phyloP scores from a whole-genome alignment of 2,113 vertebrate genomes.

The Dicaeum eximium region DNA sequence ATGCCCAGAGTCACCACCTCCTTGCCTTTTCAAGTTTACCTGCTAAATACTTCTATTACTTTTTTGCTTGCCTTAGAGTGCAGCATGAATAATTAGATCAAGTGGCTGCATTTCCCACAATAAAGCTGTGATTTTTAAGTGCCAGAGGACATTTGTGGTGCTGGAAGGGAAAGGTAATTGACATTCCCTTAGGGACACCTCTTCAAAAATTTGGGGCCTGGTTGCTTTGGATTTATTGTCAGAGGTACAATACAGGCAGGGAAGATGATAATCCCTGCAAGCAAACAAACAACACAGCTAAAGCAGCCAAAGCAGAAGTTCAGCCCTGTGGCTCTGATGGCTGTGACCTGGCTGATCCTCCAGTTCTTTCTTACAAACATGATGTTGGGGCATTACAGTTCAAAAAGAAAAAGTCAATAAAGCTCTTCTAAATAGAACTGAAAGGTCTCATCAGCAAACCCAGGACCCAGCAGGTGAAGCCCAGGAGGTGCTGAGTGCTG shows the following conservation, averaged over 20 bases:
- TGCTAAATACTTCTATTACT: neutral
- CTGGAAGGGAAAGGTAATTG: conserved; percentile 54
- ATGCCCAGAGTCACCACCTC: neutral
- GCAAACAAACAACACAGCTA: neutral
- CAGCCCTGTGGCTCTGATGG: neutral
- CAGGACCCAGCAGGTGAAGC: neutral
- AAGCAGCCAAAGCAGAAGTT: neutral
- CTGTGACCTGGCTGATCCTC: neutral
- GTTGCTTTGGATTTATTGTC: conserved; percentile 41
- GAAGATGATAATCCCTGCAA: neutral
- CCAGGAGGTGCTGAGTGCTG: neutral
- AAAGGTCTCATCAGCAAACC: neutral
- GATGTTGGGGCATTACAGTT: neutral
- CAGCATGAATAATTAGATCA: conserved; percentile 1
- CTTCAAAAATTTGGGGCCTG: neutral
- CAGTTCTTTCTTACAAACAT: neutral
- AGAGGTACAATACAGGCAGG: neutral
- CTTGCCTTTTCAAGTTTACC: neutral
- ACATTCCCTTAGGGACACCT: conserved; percentile 39
- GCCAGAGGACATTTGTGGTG: neutral
- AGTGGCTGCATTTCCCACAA: conserved; percentile 31
- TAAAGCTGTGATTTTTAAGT: conserved; percentile 11
- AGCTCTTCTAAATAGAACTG: neutral
- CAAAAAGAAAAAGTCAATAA: neutral
- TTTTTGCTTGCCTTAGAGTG: neutral